phyloP scores from a whole-genome alignment of 2,113 vertebrate genomes.

The Paramisgurnus dabryanus region DNA sequence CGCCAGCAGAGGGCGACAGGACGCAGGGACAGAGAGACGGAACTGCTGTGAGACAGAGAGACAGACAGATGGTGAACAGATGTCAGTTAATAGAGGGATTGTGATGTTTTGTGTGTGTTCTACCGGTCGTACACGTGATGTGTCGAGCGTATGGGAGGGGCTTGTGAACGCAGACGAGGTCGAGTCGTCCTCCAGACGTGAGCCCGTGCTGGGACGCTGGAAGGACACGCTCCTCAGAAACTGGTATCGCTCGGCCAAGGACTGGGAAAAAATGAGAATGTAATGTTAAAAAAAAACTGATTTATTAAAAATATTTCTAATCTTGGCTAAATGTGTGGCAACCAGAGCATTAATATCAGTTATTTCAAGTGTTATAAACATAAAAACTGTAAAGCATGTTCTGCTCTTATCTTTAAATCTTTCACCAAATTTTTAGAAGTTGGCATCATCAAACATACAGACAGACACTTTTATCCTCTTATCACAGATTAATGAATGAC shows the following conservation, averaged over 20 bases:
- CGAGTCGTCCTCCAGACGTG: conserved; percentile 45
- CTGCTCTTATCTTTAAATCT: no score
- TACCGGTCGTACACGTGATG: conserved; percentile 34
- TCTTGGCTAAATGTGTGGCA: no score
- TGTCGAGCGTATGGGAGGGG: neutral
- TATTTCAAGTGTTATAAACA: no score
- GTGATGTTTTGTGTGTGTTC: neutral
- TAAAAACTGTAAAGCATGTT: no score
- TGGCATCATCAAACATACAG: no score
- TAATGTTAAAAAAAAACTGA: conserved; percentile 8
- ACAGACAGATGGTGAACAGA: neutral
- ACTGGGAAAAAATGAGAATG: conserved; percentile 59
- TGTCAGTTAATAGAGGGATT: neutral
- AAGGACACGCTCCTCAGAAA: conserved; percentile 66
- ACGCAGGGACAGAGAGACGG: conserved; percentile 26
- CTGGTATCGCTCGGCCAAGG: conserved; percentile 59
- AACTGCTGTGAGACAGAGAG: neutral
- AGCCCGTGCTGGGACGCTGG: conserved; percentile 56
- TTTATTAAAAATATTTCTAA: no score
- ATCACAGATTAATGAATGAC: no score
- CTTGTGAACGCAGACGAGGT: conserved; percentile 43
- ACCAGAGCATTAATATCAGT: no score
- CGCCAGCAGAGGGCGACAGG: conserved; percentile 67
- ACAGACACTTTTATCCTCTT: no score
- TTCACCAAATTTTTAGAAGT: no score